Base-by-base conservation (phyloP, 1,140 invertebrate genomes). In the Drusus annulatus region DNA sequence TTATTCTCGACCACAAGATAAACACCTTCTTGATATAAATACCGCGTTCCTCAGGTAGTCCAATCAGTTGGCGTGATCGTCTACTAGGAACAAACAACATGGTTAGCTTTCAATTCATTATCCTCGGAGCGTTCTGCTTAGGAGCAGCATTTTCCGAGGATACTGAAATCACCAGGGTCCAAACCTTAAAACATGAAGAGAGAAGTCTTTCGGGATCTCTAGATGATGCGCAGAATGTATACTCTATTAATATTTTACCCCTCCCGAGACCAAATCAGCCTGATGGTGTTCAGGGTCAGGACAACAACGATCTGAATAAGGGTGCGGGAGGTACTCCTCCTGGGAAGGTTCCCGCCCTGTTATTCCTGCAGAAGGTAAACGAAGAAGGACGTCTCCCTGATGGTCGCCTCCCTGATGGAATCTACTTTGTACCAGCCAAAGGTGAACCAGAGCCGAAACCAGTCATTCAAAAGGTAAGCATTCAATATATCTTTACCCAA, bases 351-450 rank as follows among this genome's bases (percentile, higher is more conserved):
- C 82, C 82, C 2, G 76, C 82, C 15, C 63, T 84, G 63, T 81
- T 84, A 68, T 76, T 84, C 56, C 51, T 84, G 17, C 80, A 84
- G 60, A 60, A 58, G 65, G 80, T 81, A 19, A 63, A 81, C 0
- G 79, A 81, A 21, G 52, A 79, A 56, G 76, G 79, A 6, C 36
- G 36, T 13, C 36, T 45, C 13, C 36, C n/a, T 16, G 15, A 80
- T 62, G 80, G 82, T 21, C 25, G 31, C 16, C 78, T 84, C 1
- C 82, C 82, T 13, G 80, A 84, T 80, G 82, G 82, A 25, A 81
- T 84, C 5, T 84, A 84, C 54, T 84, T 80, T 45, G 71, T 80
- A 31, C 82, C 82, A 13, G 65, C 77, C n/a, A 45, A 75, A 52
- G 82, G 65, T 31, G 76, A 83, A 76, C 65, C n/a, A 5, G 76